A percentile compares a stretch with the other conserved stretches of the same genome.
These are phyloP conservation scores for Patella ulyssiponensis DNA, from an alignment of 2,888 invertebrate genomes.

Conservation along the genomic window DNA sequence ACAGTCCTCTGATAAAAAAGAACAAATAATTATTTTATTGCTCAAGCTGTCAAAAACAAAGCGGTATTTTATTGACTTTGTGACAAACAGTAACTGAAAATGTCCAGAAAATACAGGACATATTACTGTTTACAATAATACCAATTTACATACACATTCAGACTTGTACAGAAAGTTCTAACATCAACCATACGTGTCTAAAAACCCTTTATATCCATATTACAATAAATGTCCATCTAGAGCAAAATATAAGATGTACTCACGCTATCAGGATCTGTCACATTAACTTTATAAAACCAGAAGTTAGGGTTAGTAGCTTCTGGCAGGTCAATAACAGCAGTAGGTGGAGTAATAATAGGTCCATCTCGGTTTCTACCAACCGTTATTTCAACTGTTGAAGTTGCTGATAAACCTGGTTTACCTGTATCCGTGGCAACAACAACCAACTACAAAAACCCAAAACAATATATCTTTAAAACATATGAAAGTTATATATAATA, in stretches of 20 bases:
- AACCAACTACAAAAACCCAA: constrained; percentile 44
- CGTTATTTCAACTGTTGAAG: constrained; percentile 46
- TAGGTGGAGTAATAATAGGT: constrained; percentile 54
- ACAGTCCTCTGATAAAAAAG: constrained; percentile 35
- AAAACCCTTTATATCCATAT: no score
- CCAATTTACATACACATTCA: no score
- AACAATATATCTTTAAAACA: no score
- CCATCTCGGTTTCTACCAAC: constrained; percentile 58
- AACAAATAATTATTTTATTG: constrained; percentile 1
- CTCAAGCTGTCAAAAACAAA: neutral
- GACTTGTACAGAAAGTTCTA: no score
- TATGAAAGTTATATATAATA: no score
- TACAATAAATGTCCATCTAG: no score
- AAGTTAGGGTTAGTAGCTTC: constrained; percentile 46
- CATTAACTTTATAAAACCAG: constrained; percentile 55
- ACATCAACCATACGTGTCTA: no score
- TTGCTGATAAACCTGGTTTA: constrained; percentile 46
- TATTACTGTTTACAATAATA: no score
- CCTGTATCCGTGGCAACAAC: constrained; percentile 60
- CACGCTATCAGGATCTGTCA: constrained; percentile 64
- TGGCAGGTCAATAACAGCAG: constrained; percentile 42
- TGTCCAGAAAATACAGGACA: no score
- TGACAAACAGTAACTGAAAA: no score
- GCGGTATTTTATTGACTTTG: no score
- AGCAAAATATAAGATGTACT: constrained; percentile 29